These are phyloP conservation scores for Neogale vison DNA, from an alignment of 2,113 vertebrate species.

Conservation along the genomic window DNA sequence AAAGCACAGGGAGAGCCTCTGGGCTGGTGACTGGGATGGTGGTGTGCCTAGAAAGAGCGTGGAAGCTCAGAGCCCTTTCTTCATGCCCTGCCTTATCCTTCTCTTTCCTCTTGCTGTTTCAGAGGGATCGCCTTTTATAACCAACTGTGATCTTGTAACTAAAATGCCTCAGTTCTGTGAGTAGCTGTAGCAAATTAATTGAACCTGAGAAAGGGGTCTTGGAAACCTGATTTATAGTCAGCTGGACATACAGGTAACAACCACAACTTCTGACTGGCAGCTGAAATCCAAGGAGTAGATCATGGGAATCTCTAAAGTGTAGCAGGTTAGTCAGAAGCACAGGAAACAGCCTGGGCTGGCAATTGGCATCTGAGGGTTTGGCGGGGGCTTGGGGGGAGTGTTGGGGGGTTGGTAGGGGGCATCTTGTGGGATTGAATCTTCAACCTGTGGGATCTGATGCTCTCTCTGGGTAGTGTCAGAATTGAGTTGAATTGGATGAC, in stretches of 20 bases:
- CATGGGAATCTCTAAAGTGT: not conserved
- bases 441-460: not conserved
- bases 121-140: not conserved
- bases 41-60: too few species aligned
- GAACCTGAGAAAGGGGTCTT: not conserved
- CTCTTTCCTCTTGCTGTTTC: not conserved
- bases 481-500: not conserved
- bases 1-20: not conserved
- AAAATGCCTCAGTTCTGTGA: not conserved
- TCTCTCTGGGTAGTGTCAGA: not conserved
- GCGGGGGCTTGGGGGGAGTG: accelerated
- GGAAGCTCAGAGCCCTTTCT: not conserved
- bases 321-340: not conserved
- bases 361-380: not conserved
- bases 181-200: not conserved
- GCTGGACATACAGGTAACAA: not conserved
- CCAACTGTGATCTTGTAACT: not conserved
- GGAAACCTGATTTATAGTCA: not conserved
- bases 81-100: not conserved
- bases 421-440: not conserved
- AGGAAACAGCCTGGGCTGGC: not conserved
- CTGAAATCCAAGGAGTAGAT: not conserved
- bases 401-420: not conserved
- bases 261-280: not conserved
- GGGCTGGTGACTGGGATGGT: not conserved